A percentile compares a stretch with the other conserved stretches of the same genome.
phyloP scores from a whole-genome alignment of 2,888 invertebrate genomes.

The Trypoxylon attenuatum region DNA sequence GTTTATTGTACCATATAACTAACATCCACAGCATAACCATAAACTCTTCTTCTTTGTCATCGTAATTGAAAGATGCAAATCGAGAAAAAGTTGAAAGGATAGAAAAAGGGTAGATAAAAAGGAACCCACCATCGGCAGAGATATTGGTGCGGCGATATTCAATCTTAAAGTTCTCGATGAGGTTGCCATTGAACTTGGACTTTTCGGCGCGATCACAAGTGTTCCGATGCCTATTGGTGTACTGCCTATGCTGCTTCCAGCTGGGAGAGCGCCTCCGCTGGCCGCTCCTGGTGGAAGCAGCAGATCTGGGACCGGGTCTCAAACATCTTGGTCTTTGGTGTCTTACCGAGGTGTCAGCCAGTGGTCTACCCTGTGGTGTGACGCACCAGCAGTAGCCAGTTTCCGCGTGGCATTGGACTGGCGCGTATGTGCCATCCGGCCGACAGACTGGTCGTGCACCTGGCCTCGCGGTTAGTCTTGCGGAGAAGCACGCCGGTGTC shows the following conservation, averaged over 20 bases:
- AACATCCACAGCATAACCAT: too few relatives aligned
- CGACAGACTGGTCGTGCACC: conserved; percentile 87
- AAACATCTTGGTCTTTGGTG: conserved; percentile 83
- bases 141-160: conserved; percentile 79
- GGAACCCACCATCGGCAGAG: conserved; percentile 64
- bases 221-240: conserved; percentile 64
- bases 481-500: conserved; percentile 73
- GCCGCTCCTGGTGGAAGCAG: conserved; percentile 56
- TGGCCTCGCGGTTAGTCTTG: conserved; percentile 74
- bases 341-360: conserved; percentile 86
- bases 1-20: too few relatives aligned
- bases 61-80: too few relatives aligned
- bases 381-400: conserved; percentile 94
- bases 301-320: conserved; percentile 59
- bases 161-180: conserved; percentile 89
- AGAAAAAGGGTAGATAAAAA: too few relatives aligned
- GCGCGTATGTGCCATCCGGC: conserved; percentile 88
- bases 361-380: conserved; percentile 86
- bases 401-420: conserved; percentile 88
- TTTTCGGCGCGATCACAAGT: conserved; percentile 85
- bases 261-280: conserved; percentile 63
- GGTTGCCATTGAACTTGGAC: conserved; percentile 86
- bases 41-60: too few relatives aligned
- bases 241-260: conserved; percentile 65
- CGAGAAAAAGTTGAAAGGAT: too few relatives aligned